A percentile compares a stretch with the other conserved stretches of the same genome.
phyloP scores from a whole-genome alignment of 2,888 invertebrate species.

The Orthosia incerta region DNA sequence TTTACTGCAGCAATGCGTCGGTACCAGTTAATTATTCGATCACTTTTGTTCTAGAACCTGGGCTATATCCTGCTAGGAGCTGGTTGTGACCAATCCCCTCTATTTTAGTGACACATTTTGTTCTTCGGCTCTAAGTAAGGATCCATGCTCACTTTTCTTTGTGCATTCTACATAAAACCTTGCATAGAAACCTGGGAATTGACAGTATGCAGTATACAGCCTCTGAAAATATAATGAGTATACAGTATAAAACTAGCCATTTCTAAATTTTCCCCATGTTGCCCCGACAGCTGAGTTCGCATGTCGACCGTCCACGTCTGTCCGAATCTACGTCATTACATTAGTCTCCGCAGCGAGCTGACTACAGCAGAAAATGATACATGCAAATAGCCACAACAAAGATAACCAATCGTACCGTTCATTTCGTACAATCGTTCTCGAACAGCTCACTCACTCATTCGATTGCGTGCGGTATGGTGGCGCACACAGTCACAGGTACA shows the following conservation, averaged over 20 bases:
- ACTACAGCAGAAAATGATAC: conserved; percentile 82
- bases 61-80: background rate
- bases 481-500: conserved; percentile 9
- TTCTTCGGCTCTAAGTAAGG: background rate
- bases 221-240: background rate
- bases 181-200: background rate
- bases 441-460: conserved; percentile 58
- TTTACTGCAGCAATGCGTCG: too few species aligned
- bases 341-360: conserved; percentile 66
- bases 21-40: too few species aligned
- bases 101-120: background rate
- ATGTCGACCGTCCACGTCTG: conserved; percentile 36
- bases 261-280: conserved; percentile 24
- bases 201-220: background rate
- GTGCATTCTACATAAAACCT: too few species aligned
- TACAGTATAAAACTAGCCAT: conserved; percentile 9
- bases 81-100: background rate
- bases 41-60: too few species aligned
- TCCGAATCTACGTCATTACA: conserved; percentile 53
- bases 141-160: background rate
- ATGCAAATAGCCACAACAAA: conserved; percentile 74
- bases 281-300: conserved; percentile 44
- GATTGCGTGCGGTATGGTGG: background rate
- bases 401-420: conserved; percentile 59
- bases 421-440: conserved; percentile 45